Base-by-base conservation (phyloP, 37 sponge, comb jelly and placozoan genomes). In the Geodia barretti region DNA sequence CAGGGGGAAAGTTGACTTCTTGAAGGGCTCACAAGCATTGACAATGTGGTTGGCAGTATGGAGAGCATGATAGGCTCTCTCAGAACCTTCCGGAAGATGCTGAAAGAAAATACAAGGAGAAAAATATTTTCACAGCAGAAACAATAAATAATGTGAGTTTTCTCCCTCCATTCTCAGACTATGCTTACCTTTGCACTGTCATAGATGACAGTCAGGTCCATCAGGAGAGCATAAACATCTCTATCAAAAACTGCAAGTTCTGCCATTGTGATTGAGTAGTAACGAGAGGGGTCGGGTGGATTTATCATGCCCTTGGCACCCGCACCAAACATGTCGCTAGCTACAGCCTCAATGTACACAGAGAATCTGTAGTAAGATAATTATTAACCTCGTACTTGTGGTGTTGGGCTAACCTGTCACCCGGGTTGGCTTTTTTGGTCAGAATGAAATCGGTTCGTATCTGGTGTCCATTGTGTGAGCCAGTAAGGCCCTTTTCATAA, bases 311-410 rank as follows among this genome's bases (percentile, higher is more conserved):
- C 88, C 37, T 71, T 74, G 47, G 67, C 29, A 60, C 93, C 93
- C 37, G 93, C 86, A 24, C 93, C 93, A 87, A 88, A 88, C 78
- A 92, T 84, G 14, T 85, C 89, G 73, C 72, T 83, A 29, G 74
- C 84, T 43, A 73, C 84, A 26, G 64, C 83, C 60, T 89, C 89
- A 70, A 89, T 24, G 62, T 89, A 83, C 25, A 89, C 59, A 11
- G 36, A 21, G 60, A 65, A 89, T 11, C 79, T 72, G 41, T 26
- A 59, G 29, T 11, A 3, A 32, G 36, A 3, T 14, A 1, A 73
- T 4, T 4, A 73, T 11, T 47, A 4, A 4, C 11, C 30, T 24
- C 24, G 5, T 7, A 64, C 7, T 24, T 7, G 5, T 23, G 5
- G 25, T 47, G 9, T 54, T 41, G 4, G 5, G 28, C 74, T 25